Conservation (phyloP, 2,888 invertebrate genomes). For the Drosophila kambysellisi region DNA sequence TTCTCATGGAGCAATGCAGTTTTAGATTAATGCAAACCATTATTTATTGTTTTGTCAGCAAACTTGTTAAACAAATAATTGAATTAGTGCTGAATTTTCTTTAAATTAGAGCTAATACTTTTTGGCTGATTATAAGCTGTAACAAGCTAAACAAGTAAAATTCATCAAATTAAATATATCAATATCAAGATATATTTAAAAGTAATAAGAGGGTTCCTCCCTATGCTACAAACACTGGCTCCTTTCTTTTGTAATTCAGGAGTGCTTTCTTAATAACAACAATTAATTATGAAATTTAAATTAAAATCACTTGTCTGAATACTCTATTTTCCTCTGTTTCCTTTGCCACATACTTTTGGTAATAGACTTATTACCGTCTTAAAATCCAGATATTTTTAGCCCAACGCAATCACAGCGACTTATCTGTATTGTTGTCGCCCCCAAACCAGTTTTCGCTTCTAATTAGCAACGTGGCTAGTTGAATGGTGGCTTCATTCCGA, state of each 20-base stretch:
- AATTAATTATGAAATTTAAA: background rate
- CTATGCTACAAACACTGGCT: background rate
- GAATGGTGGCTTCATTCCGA: constrained; percentile 10
- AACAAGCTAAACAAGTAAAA: background rate
- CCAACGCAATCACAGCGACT: constrained; percentile 3
- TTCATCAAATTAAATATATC: background rate
- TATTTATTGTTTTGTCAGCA: constrained; percentile 9
- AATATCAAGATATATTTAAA: background rate
- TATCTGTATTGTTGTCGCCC: constrained; percentile 1
- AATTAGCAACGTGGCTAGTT: constrained; percentile 4
- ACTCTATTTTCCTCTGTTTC: background rate
- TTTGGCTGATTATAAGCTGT: too few species aligned
- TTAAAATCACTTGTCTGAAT: background rate
- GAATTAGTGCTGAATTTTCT: background rate
- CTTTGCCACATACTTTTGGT: background rate
- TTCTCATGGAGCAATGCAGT: constrained; percentile 25
- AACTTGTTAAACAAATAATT: constrained; percentile 17
- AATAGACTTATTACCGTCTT: background rate
- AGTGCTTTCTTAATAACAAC: background rate
- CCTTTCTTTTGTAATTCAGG: background rate
- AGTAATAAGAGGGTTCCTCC: background rate
- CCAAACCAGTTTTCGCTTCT: background rate
- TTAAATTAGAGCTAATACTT: background rate
- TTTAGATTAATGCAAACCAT: constrained; percentile 33
- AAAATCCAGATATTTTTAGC: background rate